Evolutionary conservation across 2,113 vertebrate genomes (phyloP).

Genomic region (Garra rufa): DNA sequence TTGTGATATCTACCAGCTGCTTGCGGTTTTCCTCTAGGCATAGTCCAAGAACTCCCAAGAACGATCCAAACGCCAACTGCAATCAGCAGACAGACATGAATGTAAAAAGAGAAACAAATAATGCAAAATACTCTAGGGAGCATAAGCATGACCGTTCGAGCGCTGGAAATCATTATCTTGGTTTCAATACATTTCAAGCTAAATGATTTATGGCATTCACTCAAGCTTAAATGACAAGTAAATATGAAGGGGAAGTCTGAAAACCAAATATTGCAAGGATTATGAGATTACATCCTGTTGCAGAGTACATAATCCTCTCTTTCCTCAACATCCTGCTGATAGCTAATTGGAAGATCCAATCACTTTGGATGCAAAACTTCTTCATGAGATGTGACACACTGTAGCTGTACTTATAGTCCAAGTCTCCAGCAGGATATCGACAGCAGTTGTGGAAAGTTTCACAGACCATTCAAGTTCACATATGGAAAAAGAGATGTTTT

Average conservation of each 20-base stretch:
- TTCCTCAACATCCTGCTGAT: neutral
- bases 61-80: conserved; percentile 76
- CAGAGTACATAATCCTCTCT: neutral
- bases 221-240: conserved; percentile 1
- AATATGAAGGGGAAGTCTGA: neutral
- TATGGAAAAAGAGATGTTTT: conserved; percentile 29
- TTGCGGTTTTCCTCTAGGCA: conserved; percentile 75
- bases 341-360: neutral
- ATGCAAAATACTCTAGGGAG: neutral
- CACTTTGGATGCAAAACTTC: neutral
- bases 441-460: conserved; percentile 8
- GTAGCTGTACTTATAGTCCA: neutral
- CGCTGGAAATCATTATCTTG: conserved; percentile 10
- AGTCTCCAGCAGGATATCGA: neutral
- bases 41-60: conserved; percentile 76
- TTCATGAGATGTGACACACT: neutral
- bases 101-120: conserved; percentile 11
- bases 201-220: neutral
- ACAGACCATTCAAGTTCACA: conserved; percentile 15
- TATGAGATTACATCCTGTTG: neutral
- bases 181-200: neutral
- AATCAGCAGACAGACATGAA: conserved; percentile 42
- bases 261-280: neutral
- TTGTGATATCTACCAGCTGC: conserved; percentile 70
- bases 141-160: neutral